These are phyloP conservation scores for Harpagifer antarcticus DNA, from an alignment of 2,797 vertebrate species.

Conservation along the genomic window DNA sequence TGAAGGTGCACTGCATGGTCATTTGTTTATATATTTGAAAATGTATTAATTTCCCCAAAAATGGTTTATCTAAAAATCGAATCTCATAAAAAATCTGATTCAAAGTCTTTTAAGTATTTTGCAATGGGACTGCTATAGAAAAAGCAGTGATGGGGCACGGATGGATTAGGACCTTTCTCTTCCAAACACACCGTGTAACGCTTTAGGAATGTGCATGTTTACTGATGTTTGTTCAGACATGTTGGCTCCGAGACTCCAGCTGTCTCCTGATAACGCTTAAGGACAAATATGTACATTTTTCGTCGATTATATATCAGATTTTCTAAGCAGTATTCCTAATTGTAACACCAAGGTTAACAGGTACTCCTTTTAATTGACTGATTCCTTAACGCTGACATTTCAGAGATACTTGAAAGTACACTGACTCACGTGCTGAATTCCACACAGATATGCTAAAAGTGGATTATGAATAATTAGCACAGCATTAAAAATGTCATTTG, in stretches of 20 bases:
- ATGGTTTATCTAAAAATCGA: too few species aligned
- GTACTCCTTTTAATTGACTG: background rate
- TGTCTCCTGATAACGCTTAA: background rate
- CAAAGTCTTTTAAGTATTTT: too few species aligned
- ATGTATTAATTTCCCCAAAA: too few species aligned
- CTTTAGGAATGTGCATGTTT: slow-evolving; percentile 33
- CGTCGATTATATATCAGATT: background rate
- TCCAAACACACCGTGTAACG: background rate
- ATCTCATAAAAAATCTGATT: too few species aligned
- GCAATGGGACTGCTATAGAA: too few species aligned
- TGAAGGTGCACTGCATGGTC: background rate
- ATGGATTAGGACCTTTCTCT: background rate
- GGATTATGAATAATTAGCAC: slow-evolving; percentile 47
- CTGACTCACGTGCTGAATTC: background rate
- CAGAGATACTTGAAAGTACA: background rate
- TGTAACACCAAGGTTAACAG: background rate
- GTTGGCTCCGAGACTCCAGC: slow-evolving; percentile 17
- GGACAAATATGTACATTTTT: background rate
- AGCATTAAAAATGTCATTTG: slow-evolving; percentile 43
- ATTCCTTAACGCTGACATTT: slow-evolving; percentile 18
- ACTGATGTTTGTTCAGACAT: slow-evolving; percentile 38
- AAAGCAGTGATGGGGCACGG: too few species aligned
- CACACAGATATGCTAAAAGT: slow-evolving; percentile 24
- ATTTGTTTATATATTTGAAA: background rate
- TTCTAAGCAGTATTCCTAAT: background rate